These are phyloP conservation scores for Chionoecetes opilio DNA, from an alignment of 1,140 invertebrate species.

Conservation along the genomic window DNA sequence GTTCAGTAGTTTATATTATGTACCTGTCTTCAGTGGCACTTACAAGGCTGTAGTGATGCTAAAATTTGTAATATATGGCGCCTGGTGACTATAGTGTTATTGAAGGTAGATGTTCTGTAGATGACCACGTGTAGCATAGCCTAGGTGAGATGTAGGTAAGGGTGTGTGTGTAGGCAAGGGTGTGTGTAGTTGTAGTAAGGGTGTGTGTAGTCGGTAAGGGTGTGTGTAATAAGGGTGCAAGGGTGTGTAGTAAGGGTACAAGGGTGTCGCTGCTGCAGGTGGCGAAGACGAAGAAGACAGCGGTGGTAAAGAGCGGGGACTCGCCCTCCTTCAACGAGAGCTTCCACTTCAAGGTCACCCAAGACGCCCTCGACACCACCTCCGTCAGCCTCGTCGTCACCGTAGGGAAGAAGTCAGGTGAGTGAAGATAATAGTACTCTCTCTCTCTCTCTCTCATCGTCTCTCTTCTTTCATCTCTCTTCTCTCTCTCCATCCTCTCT, in stretches of 20 bases:
- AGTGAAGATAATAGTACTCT: neutral
- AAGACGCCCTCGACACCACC: conserved; percentile 71
- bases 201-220: too few relatives aligned
- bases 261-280: neutral
- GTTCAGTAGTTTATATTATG: too few relatives aligned
- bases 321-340: conserved; percentile 75
- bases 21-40: neutral
- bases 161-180: neutral
- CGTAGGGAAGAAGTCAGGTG: conserved; percentile 65
- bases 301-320: conserved; percentile 59
- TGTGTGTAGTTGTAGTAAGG: too few relatives aligned
- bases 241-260: neutral
- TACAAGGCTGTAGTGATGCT: neutral
- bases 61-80: too few relatives aligned
- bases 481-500: too few relatives aligned
- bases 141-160: conserved; percentile 10
- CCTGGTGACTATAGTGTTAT: too few relatives aligned
- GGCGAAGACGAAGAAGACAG: conserved; percentile 71
- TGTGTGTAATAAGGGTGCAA: neutral
- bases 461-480: too few relatives aligned
- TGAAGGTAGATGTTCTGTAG: too few relatives aligned
- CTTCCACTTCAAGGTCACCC: conserved; percentile 74
- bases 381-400: conserved; percentile 62
- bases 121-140: neutral
- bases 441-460: too few relatives aligned